Evolutionary conservation across 2,797 vertebrate genomes (phyloP).

Genomic region (Typhlichthys subterraneus): DNA sequence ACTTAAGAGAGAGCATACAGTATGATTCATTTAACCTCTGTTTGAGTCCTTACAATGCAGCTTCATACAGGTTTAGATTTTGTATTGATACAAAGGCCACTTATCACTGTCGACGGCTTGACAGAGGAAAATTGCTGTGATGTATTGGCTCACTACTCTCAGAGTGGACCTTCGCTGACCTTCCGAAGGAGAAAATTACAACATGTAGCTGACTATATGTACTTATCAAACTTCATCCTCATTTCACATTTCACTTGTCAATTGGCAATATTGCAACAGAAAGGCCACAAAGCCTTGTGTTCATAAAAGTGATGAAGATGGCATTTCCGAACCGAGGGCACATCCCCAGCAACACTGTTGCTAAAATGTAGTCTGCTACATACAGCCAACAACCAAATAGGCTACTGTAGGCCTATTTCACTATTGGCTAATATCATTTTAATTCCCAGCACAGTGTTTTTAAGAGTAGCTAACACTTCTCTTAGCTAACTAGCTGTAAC

Average conservation of each 20-base stretch:
- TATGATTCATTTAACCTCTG: constrained; percentile 51
- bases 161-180: constrained; percentile 26
- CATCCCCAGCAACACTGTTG: too few relatives aligned
- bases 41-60: constrained; percentile 16
- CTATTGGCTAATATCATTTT: too few relatives aligned
- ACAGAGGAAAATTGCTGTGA: constrained; percentile 46
- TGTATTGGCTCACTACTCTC: constrained; percentile 49
- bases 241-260: constrained; percentile 6
- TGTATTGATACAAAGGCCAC: constrained; percentile 31
- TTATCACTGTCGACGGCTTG: constrained; percentile 34
- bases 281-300: not conserved
- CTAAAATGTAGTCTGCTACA: too few relatives aligned
- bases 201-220: constrained; percentile 8
- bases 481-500: not conserved
- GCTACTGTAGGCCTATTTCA: too few relatives aligned
- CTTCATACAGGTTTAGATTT: constrained; percentile 22
- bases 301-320: not conserved
- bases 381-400: too few relatives aligned
- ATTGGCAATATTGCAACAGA: not conserved
- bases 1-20: constrained; percentile 25
- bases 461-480: too few relatives aligned
- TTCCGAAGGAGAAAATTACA: constrained; percentile 10
- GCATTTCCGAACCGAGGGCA: not conserved
- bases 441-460: too few relatives aligned
- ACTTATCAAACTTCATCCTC: constrained; percentile 6